phyloP scores from a whole-genome alignment of 2,797 vertebrate species.

The Manis javanica region DNA sequence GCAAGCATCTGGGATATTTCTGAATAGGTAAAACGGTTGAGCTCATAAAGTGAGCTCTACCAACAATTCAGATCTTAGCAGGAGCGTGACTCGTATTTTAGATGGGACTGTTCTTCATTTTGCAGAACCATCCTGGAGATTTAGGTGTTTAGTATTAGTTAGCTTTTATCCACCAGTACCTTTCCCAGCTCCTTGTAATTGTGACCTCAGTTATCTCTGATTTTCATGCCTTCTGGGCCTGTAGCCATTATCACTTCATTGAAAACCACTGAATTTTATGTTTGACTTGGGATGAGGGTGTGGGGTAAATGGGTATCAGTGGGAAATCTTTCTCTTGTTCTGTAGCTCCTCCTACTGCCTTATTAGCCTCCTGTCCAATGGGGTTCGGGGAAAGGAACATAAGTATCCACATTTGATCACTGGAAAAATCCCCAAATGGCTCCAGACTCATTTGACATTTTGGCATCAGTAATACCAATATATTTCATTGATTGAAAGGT shows the following conservation, averaged over 20 bases:
- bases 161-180: neutral
- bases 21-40: neutral
- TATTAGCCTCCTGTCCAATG: neutral
- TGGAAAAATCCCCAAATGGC: neutral
- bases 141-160: neutral
- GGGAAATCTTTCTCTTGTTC: neutral
- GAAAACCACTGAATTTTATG: neutral
- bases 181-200: neutral
- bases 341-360: neutral
- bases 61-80: neutral
- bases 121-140: neutral
- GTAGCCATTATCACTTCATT: neutral
- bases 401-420: neutral
- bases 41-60: neutral
- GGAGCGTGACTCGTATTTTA: neutral
- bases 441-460: neutral
- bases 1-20: neutral
- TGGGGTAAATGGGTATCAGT: neutral
- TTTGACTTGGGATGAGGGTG: neutral
- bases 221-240: neutral
- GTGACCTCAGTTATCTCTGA: neutral
- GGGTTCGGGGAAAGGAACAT: neutral
- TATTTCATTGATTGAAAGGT: neutral
- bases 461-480: neutral
- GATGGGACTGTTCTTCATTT: neutral